Conservation (phyloP, 2,888 invertebrate genomes). For the Hipparchia semele region DNA sequence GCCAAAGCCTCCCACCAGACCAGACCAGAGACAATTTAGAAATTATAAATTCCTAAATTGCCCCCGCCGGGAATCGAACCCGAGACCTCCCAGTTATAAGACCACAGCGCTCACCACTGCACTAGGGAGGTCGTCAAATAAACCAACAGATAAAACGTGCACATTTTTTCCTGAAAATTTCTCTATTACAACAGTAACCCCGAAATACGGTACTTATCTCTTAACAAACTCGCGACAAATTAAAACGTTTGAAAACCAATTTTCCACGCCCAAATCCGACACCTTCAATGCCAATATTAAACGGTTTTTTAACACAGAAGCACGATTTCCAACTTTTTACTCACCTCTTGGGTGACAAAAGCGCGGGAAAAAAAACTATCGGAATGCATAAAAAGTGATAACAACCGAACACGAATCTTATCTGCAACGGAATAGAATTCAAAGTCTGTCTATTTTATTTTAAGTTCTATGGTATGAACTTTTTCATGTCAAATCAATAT, state of each 20-base stretch:
- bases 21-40: too few relatives aligned
- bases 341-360: conserved; percentile 73
- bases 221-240: conserved; percentile 53
- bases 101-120: too few relatives aligned
- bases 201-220: conserved; percentile 28
- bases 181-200: conserved; percentile 28
- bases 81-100: too few relatives aligned
- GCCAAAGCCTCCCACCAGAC: too few relatives aligned
- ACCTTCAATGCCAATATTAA: conserved; percentile 77
- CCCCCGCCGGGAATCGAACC: too few relatives aligned
- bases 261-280: conserved; percentile 67
- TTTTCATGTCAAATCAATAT: conserved; percentile 26
- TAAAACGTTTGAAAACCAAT: conserved; percentile 58
- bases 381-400: conserved; percentile 10
- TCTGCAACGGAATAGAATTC: conserved; percentile 49
- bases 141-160: not conserved
- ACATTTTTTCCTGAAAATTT: not conserved
- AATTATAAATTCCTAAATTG: too few relatives aligned
- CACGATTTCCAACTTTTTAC: conserved; percentile 80
- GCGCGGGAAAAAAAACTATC: conserved; percentile 53
- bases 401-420: conserved; percentile 35
- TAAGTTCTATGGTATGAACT: not conserved
- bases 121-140: too few relatives aligned
- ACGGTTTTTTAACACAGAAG: conserved; percentile 63
- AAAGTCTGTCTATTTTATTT: conserved; percentile 40